These are phyloP conservation scores for Batillaria attramentaria DNA, from an alignment of 1,140 invertebrate species.

Conservation along the genomic window DNA sequence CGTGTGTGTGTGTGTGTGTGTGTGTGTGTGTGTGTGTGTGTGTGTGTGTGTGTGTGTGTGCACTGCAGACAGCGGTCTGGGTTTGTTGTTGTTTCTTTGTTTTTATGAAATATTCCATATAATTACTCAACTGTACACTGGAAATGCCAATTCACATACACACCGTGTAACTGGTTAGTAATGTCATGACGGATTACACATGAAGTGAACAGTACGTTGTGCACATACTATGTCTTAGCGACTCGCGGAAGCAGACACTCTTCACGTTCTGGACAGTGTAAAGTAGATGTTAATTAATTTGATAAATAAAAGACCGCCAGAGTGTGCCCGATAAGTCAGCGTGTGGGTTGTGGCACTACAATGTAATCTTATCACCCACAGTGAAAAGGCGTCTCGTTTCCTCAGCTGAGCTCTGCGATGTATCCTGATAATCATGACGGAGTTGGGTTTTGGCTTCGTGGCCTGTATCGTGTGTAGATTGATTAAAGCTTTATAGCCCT, in stretches of 20 bases:
- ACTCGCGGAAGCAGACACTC: too few species aligned
- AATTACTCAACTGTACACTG: neutral
- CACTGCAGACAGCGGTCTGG: neutral
- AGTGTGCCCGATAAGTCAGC: neutral
- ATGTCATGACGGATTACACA: too few species aligned
- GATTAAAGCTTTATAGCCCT: neutral
- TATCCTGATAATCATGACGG: too few species aligned
- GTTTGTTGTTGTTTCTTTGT: neutral
- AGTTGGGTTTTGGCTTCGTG: too few species aligned
- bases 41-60: slow-evolving; percentile 1
- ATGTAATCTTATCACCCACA: neutral
- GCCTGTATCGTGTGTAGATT: neutral
- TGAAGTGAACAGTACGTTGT: too few species aligned
- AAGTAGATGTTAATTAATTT: neutral
- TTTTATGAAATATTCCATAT: neutral
- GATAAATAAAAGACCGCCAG: neutral
- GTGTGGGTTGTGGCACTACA: neutral
- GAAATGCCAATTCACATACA: neutral
- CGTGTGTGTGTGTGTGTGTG: neutral
- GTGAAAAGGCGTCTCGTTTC: too few species aligned
- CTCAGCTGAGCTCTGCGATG: too few species aligned
- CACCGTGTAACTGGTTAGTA: too few species aligned
- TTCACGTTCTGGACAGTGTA: too few species aligned
- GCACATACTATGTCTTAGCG: too few species aligned
- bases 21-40: neutral